A percentile compares a stretch with the other conserved stretches of the same genome.
Evolutionary conservation across 1,140 invertebrate genomes (phyloP).

Genomic region (Chlorops oryzae): DNA sequence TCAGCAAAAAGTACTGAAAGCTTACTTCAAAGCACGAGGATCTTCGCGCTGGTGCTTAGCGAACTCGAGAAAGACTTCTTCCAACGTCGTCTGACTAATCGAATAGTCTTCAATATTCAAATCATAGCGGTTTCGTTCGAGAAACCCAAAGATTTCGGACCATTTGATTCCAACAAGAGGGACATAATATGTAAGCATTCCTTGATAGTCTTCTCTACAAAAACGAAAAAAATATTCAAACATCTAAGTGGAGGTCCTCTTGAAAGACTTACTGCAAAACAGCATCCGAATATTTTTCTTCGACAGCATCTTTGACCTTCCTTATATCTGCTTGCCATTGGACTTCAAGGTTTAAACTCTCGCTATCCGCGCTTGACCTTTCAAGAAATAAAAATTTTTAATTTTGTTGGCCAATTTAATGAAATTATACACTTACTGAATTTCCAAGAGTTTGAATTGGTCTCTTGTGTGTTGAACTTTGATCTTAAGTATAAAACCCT

Average conservation of each 20-base stretch:
- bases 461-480: constrained; percentile 28
- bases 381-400: too few species aligned
- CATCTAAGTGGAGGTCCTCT: not conserved
- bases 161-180: constrained; percentile 54
- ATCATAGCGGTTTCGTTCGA: constrained; percentile 56
- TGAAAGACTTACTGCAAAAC: constrained; percentile 40
- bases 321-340: constrained; percentile 21
- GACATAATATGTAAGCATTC: constrained; percentile 63
- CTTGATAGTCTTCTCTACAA: constrained; percentile 46
- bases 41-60: constrained; percentile 15
- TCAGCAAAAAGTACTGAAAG: not conserved
- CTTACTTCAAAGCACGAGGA: constrained; percentile 10
- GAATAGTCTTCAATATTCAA: constrained; percentile 72
- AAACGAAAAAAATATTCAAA: not conserved
- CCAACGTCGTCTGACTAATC: constrained; percentile 71
- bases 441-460: constrained; percentile 5
- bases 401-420: too few species aligned
- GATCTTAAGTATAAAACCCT: constrained; percentile 56
- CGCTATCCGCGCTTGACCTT: too few species aligned
- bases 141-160: constrained; percentile 64
- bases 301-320: constrained; percentile 48
- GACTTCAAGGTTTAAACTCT: too few species aligned
- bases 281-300: constrained; percentile 45
- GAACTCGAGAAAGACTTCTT: constrained; percentile 59
- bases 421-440: constrained; percentile 5